These are phyloP conservation scores for Peromyscus nudipes DNA, from an alignment of 2,797 vertebrate genomes.

Conservation along the genomic window DNA sequence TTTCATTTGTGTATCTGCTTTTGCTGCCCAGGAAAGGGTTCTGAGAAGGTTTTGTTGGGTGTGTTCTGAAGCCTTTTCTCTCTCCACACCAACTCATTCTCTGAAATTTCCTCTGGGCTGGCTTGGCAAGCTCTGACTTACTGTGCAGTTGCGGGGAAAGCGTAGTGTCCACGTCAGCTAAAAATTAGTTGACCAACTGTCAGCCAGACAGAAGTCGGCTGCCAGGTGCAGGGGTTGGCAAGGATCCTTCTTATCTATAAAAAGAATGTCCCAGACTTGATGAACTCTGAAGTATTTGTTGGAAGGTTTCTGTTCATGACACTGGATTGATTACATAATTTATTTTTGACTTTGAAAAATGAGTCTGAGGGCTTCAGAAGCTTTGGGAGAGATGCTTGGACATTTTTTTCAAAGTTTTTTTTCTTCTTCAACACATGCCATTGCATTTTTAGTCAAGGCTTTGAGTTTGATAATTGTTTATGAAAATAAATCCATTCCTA, in stretches of 20 bases:
- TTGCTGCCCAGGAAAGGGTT: not conserved
- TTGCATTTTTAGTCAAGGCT: slow-evolving; percentile 13
- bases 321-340: slow-evolving; percentile 79
- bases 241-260: slow-evolving; percentile 86
- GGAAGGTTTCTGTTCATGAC: slow-evolving; percentile 76
- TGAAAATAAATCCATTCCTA: slow-evolving; percentile 16
- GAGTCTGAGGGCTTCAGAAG: slow-evolving; percentile 52
- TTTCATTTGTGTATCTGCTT: not conserved
- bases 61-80: not conserved
- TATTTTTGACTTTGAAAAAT: slow-evolving; percentile 82
- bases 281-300: slow-evolving; percentile 89
- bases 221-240: slow-evolving; percentile 72
- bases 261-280: slow-evolving; percentile 85
- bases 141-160: slow-evolving; percentile 45
- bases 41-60: not conserved
- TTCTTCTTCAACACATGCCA: not conserved
- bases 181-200: slow-evolving; percentile 69
- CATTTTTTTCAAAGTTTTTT: slow-evolving; percentile 7
- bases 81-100: not conserved
- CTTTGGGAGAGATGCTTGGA: slow-evolving; percentile 35
- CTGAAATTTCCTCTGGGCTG: not conserved
- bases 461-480: slow-evolving; percentile 63
- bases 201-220: slow-evolving; percentile 65
- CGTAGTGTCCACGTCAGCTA: slow-evolving; percentile 71
- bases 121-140: slow-evolving; percentile 31